A percentile compares a stretch with the other conserved stretches of the same genome.
Evolutionary conservation across 2,797 vertebrate species (phyloP).

Genomic region (Pipistrellus kuhlii): DNA sequence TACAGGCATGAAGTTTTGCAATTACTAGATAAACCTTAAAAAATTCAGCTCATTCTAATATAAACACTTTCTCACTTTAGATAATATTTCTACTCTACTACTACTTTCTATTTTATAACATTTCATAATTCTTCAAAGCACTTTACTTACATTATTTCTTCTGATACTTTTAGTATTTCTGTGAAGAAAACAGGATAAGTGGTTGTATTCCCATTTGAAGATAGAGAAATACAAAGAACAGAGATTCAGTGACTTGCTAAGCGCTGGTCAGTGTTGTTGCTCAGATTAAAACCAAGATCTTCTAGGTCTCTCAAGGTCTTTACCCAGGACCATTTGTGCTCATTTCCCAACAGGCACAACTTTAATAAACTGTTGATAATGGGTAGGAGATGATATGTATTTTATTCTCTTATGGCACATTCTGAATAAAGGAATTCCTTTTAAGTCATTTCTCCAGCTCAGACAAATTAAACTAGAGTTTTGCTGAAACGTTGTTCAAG

Average conservation of each 20-base stretch:
- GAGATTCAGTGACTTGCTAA: neutral
- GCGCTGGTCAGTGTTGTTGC: neutral
- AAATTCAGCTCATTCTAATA: neutral
- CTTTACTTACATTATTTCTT: neutral
- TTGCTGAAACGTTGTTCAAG: neutral
- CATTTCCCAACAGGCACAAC: neutral
- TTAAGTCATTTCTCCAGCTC: neutral
- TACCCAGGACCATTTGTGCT: neutral
- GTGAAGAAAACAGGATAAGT: neutral
- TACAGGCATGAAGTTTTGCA: neutral
- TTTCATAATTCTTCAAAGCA: neutral
- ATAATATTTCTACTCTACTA: neutral
- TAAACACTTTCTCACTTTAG: neutral
- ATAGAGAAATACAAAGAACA: neutral
- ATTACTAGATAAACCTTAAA: neutral
- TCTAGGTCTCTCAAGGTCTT: neutral
- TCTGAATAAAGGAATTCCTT: conserved; percentile 5
- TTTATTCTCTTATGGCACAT: neutral
- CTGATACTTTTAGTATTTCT: neutral
- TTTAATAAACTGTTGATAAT: conserved; percentile 5
- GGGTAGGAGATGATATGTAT: neutral
- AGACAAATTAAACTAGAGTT: conserved; percentile 36
- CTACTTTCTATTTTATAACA: neutral
- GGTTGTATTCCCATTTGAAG: conserved; percentile 9
- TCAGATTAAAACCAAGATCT: conserved; percentile 20